Conservation (phyloP, 2,113 vertebrate species). For the Platichthys stellatus region DNA sequence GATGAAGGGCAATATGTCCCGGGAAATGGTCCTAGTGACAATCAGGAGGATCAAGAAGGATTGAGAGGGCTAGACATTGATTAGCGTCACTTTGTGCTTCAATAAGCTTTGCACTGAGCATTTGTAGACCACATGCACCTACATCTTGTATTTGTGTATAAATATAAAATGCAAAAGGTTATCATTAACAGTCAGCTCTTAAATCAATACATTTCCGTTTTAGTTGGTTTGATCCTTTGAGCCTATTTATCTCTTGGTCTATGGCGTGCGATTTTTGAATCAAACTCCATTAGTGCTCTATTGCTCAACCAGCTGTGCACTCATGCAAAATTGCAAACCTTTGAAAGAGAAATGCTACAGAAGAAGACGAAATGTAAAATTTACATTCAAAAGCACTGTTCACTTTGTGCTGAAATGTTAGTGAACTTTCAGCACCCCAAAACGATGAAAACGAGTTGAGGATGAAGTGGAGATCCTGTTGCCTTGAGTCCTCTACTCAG, state of each 20-base stretch:
- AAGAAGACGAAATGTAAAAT: no score
- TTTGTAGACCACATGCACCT: background rate
- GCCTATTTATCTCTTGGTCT: background rate
- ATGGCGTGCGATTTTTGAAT: no score
- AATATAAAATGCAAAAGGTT: no score
- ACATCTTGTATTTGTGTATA: background rate
- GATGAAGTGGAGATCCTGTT: conserved; percentile 1
- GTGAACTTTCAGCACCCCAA: background rate
- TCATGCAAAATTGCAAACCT: background rate
- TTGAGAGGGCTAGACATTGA: background rate
- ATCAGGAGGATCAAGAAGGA: conserved; percentile 25
- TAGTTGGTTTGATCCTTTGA: background rate
- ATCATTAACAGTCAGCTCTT: no score
- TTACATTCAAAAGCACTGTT: background rate
- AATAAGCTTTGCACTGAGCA: background rate
- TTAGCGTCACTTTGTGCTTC: background rate
- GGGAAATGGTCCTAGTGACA: conserved; percentile 15
- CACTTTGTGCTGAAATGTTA: background rate
- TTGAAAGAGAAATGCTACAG: background rate
- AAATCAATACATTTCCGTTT: background rate
- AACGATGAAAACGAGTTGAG: background rate
- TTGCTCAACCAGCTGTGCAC: background rate
- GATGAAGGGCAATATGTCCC: conserved; percentile 3
- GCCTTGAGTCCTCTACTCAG: background rate
- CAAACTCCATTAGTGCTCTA: no score